Evolutionary conservation across 2,797 vertebrate species (phyloP), one percentile per base, ranked within the genome.

Genomic region (Molossus molossus): DNA sequence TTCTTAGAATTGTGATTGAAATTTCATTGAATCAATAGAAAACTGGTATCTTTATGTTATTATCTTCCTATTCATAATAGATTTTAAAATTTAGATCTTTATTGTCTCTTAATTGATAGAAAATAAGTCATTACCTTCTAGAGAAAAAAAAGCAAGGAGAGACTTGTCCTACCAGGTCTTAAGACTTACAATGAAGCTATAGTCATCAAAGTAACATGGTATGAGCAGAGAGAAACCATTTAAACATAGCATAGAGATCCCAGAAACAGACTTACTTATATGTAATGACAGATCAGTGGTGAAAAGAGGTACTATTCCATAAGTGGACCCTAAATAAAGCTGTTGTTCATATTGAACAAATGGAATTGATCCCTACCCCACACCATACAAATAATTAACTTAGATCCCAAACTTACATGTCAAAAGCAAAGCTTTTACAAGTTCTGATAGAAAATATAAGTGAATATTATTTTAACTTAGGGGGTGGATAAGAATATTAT

Each of bases 391-490:
- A 79, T 85, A 90, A 70, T 64, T 48, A 57, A 80, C 21, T 53
- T 58, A 45, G 73, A 72, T 86, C 48, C 62, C 65, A 80, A 55
- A 72, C 14, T 77, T 79, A 79, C 27, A 55, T 15, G 45, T 79
- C 81, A 70, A 85, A 79, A 57, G 21, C 33, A 94, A 79, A 94
- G 77, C 27, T 85, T 85, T 79, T 82, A 27, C 9, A 80, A 79
- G 21, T 62, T 84, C 80, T 85, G 55, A 80, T 79, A 86, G 37
- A 84, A 77, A 83, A 79, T 45, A 48, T 18, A 79, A 57, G 27
- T 55, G 67, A 90, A 10, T 79, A 64, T 84, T 88, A 60, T 83
- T 76, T 21, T 94, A 81, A 83, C 75, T 45, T 72, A 33, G 14
- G 48, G 18, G 25, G 21, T 48, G 57, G n/a, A 40, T 20, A 89